Base-by-base conservation (phyloP, 1,140 invertebrate species). In the Mesaphorura yosii region DNA sequence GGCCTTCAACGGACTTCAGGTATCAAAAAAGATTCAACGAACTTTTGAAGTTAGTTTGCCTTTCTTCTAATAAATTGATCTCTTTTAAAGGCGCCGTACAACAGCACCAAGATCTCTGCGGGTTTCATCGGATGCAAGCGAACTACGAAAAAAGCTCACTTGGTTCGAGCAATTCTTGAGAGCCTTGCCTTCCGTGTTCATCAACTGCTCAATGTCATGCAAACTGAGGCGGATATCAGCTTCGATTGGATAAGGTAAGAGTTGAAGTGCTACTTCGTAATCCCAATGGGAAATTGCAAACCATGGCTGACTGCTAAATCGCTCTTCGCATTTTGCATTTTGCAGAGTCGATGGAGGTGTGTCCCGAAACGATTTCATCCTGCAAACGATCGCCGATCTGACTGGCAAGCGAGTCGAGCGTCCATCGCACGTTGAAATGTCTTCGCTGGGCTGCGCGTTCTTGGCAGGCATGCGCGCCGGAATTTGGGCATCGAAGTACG, bases 301-400 rank as follows among this genome's bases (percentile, higher is more conserved):
- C 12, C 23, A 37, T 38, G 23, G 23, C 41, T 40, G n/a, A 51
- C 28, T 17, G 25, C 23, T 45, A 25, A 27, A 17, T 5, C 23
- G 23, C 22, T 1, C 10, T 17, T 28, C 3, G 28, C 6, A 51
- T 42, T 31, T 40, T 44, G n/a, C 10, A 7, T 12, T 6, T 10
- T 41, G 20, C 66, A 93, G 90, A 61, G 76, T 88, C 37, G 88
- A 93, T 69, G 92, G 91, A n/a, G 92, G 92, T 25, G 89, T 97
- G 17, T 83, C 88, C 0, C 78, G 79, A 51, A 94, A 93, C 69
- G 81, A 93, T 68, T 95, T 94, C 66, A 72, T 95, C 1, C 78
- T 85, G 59, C 90, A 95, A 70, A 70, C 89, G 25, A 74, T 95
- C 44, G 79, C 88, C 3, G 84, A 94, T 71, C 70, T 91, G 26